Evolutionary conservation across 2,797 vertebrate species (phyloP), one percentile per base, ranked within the genome.

Genomic region (Limnodromus scolopaceus): DNA sequence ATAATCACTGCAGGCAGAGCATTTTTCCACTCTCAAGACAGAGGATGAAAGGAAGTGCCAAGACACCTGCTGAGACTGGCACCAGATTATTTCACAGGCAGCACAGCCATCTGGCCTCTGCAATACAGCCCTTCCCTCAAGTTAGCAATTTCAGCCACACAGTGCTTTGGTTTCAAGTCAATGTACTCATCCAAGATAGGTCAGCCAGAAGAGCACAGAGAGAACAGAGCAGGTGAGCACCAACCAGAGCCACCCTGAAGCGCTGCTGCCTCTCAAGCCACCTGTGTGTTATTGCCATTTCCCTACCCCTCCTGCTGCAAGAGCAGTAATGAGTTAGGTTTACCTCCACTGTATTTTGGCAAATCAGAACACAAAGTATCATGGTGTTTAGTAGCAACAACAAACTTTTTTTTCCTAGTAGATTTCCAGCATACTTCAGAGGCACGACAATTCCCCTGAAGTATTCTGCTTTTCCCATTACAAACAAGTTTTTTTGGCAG

Each of bases 321-420:
- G 24, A 69, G n/a, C 9, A n/a, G 16, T 16, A 43, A 39, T 1
- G 16, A 65, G 6, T 20, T 38, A 9, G 11, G 6, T 25, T 60
- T 24, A 30, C 20, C 16, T 46, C 57, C 1, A 3, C 14, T 1
- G 0, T 10, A 12, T 13, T 23, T 45, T 20, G 58, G 39, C 43
- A 84, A 32, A 55, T 23, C 22, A 20, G 11, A 84, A 71, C 19
- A 45, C 34, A 23, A 78, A 58, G 16, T 2, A 7, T 14, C 53
- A 38, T 0, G 0, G 8, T 10, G 17, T 14, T 91, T 32, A 68
- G 77, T 0, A 61, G 69, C 28, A 80, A 61, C 60, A 51, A 28
- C 24, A 71, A 43, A 45, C 24, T 49, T 74, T 22, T 48, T 51
- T 54, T 54, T 24, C 46, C 41, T 36, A 12, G 25, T 4, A 53